Percentiles rank a stretch among this genome's conserved stretches.
Evolutionary conservation across 1,140 invertebrate genomes (phyloP).

Genomic region (Rhynchophorus ferrugineus): DNA sequence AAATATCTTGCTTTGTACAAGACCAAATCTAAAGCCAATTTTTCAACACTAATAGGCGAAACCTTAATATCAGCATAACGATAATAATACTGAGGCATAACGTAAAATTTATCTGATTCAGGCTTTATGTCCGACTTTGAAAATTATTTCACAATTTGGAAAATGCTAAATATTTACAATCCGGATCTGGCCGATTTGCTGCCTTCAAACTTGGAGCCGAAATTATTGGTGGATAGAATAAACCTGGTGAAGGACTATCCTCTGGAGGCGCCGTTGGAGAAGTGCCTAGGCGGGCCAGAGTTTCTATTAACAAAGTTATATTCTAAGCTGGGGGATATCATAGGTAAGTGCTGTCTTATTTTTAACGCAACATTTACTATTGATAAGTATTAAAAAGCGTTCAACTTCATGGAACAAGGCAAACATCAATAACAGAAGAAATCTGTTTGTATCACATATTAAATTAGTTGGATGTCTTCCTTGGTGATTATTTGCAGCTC

Average conservation of each 20-base stretch:
- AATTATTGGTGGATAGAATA: constrained; percentile 23
- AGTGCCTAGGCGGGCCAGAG: constrained; percentile 41
- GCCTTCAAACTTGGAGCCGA: constrained; percentile 31
- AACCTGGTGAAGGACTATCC: constrained; percentile 31
- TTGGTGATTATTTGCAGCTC: neutral
- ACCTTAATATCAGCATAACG: too few species aligned
- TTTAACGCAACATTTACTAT: neutral
- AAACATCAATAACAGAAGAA: neutral
- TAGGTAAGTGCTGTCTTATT: constrained; percentile 40
- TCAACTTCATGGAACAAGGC: neutral
- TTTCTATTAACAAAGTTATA: constrained; percentile 42
- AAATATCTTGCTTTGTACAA: too few species aligned
- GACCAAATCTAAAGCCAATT: too few species aligned
- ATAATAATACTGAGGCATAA: too few species aligned
- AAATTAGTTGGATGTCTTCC: neutral
- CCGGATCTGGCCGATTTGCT: constrained; percentile 41
- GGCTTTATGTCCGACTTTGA: constrained; percentile 43
- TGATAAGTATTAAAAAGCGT: neutral
- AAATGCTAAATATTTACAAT: constrained; percentile 49
- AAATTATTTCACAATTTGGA: constrained; percentile 47
- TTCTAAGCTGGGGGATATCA: constrained; percentile 41
- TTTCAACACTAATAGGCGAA: too few species aligned
- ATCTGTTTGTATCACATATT: neutral
- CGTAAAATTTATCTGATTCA: too few species aligned
- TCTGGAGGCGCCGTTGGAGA: constrained; percentile 37